phyloP scores from a whole-genome alignment of 1,140 invertebrate genomes.

The Druon quercuslanigerum region DNA sequence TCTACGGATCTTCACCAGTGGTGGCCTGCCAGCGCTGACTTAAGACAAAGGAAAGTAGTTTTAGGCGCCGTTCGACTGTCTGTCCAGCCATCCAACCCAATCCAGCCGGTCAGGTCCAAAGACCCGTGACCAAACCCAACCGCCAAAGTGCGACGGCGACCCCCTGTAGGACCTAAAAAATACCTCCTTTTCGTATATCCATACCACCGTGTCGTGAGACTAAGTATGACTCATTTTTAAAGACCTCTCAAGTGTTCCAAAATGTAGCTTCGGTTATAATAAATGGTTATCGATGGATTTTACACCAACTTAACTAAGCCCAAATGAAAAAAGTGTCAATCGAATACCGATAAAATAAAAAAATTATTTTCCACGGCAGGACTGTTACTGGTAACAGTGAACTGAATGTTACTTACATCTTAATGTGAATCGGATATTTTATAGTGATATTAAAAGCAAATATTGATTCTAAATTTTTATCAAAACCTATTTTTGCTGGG shows the following conservation, averaged over 20 bases:
- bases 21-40: constrained; percentile 37
- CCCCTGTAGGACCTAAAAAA: constrained; percentile 24
- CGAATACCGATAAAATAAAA: no score
- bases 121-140: neutral
- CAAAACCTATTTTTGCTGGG: no score
- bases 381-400: no score
- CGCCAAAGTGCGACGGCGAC: constrained; percentile 16
- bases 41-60: constrained; percentile 60
- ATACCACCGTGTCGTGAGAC: neutral
- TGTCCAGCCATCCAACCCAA: neutral
- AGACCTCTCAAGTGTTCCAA: neutral
- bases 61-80: constrained; percentile 46
- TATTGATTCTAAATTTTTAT: no score
- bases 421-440: no score
- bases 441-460: no score
- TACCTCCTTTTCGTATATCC: neutral
- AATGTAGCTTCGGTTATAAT: no score
- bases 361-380: no score
- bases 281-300: no score
- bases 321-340: no score
- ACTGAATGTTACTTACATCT: no score
- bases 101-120: neutral
- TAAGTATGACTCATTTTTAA: neutral
- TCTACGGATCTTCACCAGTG: constrained; percentile 37
- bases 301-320: no score